Evolutionary conservation across 2,797 vertebrate genomes (phyloP).

Genomic region (Phylloscopus collybita): DNA sequence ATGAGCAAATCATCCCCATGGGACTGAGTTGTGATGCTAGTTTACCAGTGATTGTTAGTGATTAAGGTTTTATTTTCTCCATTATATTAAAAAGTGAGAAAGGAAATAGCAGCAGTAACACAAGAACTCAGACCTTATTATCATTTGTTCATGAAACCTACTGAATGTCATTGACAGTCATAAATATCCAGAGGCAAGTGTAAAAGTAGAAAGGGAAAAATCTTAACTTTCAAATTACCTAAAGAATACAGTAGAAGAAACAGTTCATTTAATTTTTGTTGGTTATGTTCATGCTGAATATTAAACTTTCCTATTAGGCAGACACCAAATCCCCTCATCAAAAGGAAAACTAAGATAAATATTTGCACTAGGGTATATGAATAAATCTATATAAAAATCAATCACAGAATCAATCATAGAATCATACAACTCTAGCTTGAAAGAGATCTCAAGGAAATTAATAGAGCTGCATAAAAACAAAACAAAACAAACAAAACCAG

Average conservation of each 20-base stretch:
- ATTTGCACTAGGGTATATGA: neutral
- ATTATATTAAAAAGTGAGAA: slow-evolving; percentile 31
- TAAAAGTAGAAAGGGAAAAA: neutral
- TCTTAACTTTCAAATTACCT: neutral
- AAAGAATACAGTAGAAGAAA: neutral
- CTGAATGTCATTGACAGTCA: neutral
- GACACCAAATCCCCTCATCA: neutral
- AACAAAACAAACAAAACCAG: neutral
- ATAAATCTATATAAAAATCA: neutral
- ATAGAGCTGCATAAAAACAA: neutral
- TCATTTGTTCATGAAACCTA: slow-evolving; percentile 19
- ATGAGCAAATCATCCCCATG: neutral
- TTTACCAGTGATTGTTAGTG: slow-evolving; percentile 7
- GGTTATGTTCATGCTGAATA: neutral
- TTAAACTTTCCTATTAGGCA: neutral
- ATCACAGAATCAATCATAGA: neutral
- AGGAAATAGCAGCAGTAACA: slow-evolving; percentile 9
- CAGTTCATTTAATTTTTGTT: neutral
- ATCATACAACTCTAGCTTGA: neutral
- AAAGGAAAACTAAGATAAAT: neutral
- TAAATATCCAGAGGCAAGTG: neutral
- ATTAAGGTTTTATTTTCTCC: slow-evolving; percentile 27
- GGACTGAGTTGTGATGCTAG: neutral
- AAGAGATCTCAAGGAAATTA: neutral
- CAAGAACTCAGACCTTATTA: neutral